Conservation (phyloP, 1,140 invertebrate species). For the Pogonognathellus flavescens region DNA sequence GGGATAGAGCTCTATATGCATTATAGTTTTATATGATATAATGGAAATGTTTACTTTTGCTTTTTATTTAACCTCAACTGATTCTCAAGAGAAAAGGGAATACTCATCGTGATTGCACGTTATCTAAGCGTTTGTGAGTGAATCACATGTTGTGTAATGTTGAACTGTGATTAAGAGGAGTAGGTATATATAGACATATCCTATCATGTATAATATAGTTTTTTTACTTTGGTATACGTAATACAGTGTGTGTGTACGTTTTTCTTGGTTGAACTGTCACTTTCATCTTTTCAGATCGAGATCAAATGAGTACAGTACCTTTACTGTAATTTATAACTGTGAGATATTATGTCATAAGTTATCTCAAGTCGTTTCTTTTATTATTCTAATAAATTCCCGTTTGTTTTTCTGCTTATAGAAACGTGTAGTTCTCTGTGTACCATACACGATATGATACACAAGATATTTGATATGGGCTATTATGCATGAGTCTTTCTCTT, state of each 20-base stretch:
- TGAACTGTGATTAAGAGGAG: not conserved
- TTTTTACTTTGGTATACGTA: not conserved
- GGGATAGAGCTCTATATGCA: not conserved
- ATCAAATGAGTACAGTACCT: not conserved
- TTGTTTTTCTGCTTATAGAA: too few relatives aligned
- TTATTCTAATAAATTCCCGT: too few relatives aligned
- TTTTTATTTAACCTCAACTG: not conserved
- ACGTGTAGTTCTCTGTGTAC: too few relatives aligned
- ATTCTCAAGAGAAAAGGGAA: not conserved
- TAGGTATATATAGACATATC: not conserved
- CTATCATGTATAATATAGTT: not conserved
- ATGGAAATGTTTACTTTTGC: too few relatives aligned
- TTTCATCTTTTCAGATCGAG: conserved; percentile 17
- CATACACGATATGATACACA: too few relatives aligned
- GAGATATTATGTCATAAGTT: too few relatives aligned
- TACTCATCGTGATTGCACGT: conserved; percentile 17
- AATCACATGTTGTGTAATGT: not conserved
- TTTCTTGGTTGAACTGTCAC: conserved; percentile 22
- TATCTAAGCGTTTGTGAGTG: not conserved
- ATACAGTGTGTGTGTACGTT: not conserved
- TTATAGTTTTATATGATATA: too few relatives aligned
- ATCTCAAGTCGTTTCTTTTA: too few relatives aligned
- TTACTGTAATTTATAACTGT: not conserved
- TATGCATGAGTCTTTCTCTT: not conserved
- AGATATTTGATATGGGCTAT: not conserved